Base-by-base conservation (phyloP, 2,113 vertebrate species). In the Poeciliopsis turrubarensis region DNA sequence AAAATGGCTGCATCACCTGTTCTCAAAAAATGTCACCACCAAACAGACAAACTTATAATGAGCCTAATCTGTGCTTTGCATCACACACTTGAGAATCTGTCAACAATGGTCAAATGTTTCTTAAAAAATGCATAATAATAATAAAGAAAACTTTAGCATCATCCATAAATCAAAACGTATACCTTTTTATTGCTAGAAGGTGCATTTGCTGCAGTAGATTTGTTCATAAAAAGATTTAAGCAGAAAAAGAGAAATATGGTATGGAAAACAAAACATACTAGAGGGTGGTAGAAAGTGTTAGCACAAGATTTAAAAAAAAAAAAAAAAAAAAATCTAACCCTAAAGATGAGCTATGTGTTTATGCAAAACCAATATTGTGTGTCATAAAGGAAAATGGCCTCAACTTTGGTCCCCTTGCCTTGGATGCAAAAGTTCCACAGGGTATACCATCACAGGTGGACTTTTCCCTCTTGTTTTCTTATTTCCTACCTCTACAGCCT, bases 361-460 rank as follows among this genome's bases (percentile, higher is more conserved):
- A 14, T 41, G 34, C 34, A 71, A 22, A 65, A 77, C 67, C 60
- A 70, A 65, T 39, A 31, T 27, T 76, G 37, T 72, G 73, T 15
- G 31, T 27, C 61, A 77, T 44, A 75, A 27, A 65, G 47, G 69
- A 81, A 76, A 70, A 80, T 81, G 39, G 32, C 68, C 70, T 82
- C 71, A 88, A 86, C 88, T 80, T 72, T 70, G 57, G 31, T 78
- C 60, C 75, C 63, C 68, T 66, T 27, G 22, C 57, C 74, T 69
- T 51, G 78, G 30, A 68, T 11, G 4, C 60, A 63, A 22, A 27
- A 73, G 73, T 81, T 61, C 86, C 81, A 71, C 60, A 60, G 82
- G 80, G 68, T 54, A 30, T 77, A 69, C 72, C 72, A 84, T 79
- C 78, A 84, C 86, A 85, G 86, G 89, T 90, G 79, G 67, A 83